Evolutionary conservation across 2,113 vertebrate genomes (phyloP), one percentile per base, ranked within the genome.

Genomic region (Ceuthmochares aereus): DNA sequence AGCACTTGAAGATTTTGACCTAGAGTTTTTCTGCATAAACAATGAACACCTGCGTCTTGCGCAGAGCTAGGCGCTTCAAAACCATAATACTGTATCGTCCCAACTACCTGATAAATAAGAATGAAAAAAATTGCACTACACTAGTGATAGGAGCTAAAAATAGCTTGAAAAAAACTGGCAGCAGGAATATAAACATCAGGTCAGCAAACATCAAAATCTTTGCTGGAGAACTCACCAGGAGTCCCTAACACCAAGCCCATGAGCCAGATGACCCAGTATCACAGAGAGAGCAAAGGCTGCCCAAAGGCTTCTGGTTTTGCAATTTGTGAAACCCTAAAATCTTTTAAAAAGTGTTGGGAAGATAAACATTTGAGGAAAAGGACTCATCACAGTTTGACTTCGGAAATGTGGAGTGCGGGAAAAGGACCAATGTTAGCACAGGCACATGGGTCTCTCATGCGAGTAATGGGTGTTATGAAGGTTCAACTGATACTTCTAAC

Each of bases 341-440:
- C 58, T 85, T 49, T 43, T 49, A 40, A 49, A 43, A 76, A 43
- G 88, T 22, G 22, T 22, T 60, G 60, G 80, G 62, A 67, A 81
- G 42, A 56, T 59, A 49, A 55, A 81, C 74, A 22, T 8, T 52
- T 52, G 26, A 86, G 42, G 69, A n/a, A 12, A 76, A 72, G 43
- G 59, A 55, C 23, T 66, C 32, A 32, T 13, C 54, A 40, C 5
- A 58, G 49, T 40, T 32, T 79, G 66, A n/a, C 23, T 60, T 17
- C 12, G 47, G 30, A 19, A 80, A 79, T 3, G 27, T 4, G 34
- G 26, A 47, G 22, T 12, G 9, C 60, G 63, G 52, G 49, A 78
- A 47, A 42, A 73, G 12, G 27, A 40, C 5, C 0, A 0, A 22
- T 21, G 47, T 16, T 5, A 42, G 55, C 56, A 55, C 0, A 1